Conservation (phyloP, 2,888 invertebrate genomes). For the Hirudinaria manillensis region DNA sequence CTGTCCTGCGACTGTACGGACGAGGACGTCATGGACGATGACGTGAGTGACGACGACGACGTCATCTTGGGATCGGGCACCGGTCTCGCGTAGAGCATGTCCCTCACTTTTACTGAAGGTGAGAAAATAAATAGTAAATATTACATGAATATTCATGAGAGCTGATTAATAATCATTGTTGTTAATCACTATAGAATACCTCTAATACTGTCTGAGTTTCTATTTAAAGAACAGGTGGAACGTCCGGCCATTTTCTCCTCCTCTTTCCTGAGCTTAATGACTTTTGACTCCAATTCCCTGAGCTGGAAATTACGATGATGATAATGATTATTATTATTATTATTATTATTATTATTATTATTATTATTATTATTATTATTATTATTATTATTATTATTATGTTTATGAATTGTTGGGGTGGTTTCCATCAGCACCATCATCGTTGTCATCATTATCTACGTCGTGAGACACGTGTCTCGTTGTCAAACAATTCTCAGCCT, state of each 20-base stretch:
- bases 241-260: not conserved
- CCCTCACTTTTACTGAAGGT: not conserved
- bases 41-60: constrained; percentile 1
- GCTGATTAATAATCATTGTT: not conserved
- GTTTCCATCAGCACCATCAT: too few relatives aligned
- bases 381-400: too few relatives aligned
- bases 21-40: not conserved
- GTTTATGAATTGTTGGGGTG: too few relatives aligned
- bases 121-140: not conserved
- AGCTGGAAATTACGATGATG: not conserved
- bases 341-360: too few relatives aligned
- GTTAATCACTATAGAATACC: not conserved
- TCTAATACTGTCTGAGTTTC: not conserved
- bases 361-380: too few relatives aligned
- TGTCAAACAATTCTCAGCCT: too few relatives aligned
- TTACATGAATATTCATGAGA: not conserved
- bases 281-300: not conserved
- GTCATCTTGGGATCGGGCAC: not conserved
- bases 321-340: too few relatives aligned
- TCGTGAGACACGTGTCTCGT: too few relatives aligned
- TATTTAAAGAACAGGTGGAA: not conserved
- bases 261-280: not conserved
- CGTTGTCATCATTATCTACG: too few relatives aligned
- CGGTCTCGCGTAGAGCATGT: not conserved
- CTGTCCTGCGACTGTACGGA: not conserved